These are phyloP conservation scores for Dendrocopos noguchii DNA, from an alignment of 2,113 vertebrate species.

Conservation along the genomic window DNA sequence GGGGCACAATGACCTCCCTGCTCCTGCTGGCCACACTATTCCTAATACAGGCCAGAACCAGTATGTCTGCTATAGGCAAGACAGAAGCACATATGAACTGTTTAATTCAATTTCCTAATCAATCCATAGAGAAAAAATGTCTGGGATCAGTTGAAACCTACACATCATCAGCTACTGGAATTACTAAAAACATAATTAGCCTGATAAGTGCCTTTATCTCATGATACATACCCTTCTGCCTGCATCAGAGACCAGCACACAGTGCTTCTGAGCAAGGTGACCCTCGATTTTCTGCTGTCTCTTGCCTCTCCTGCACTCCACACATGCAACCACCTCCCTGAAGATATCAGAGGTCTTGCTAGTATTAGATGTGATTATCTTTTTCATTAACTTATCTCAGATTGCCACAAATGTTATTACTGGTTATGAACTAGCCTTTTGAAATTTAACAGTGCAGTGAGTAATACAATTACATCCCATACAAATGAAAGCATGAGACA, in stretches of 20 bases:
- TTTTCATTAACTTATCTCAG: constrained; percentile 67
- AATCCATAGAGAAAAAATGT: background rate
- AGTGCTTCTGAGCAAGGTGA: constrained; percentile 6
- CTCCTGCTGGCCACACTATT: no score
- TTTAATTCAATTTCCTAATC: background rate
- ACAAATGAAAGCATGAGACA: background rate
- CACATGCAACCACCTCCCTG: background rate
- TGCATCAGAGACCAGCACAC: background rate
- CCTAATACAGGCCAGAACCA: no score
- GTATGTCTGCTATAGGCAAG: background rate
- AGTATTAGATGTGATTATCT: constrained; percentile 58
- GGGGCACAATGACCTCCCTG: no score
- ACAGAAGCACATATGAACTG: background rate
- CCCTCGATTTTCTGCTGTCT: background rate
- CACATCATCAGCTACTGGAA: background rate
- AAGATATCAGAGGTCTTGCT: constrained; percentile 40
- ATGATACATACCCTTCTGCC: background rate
- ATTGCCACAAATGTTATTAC: constrained; percentile 63
- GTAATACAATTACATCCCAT: constrained; percentile 30
- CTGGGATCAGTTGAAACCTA: background rate
- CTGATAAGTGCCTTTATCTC: background rate
- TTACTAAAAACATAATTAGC: constrained; percentile 20
- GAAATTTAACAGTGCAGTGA: constrained; percentile 34
- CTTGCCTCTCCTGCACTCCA: background rate
- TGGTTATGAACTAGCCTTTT: constrained; percentile 55